Evolutionary conservation across 2,797 vertebrate species (phyloP).

Genomic region (Halcyon badia): DNA sequence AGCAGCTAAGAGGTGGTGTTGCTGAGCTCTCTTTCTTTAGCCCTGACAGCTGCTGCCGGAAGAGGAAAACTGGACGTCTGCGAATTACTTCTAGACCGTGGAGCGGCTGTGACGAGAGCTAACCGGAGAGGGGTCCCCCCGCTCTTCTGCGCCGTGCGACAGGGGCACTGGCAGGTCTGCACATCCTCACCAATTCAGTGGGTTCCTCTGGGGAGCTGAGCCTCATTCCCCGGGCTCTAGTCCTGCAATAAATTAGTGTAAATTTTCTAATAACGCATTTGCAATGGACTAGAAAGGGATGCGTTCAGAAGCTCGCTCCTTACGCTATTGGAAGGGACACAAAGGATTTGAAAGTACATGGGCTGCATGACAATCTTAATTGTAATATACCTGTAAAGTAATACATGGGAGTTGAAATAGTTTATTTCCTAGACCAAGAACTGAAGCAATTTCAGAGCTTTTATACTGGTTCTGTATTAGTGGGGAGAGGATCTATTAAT

Average conservation of each 20-base stretch:
- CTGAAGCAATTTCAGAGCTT: not conserved
- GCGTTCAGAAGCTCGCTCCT: not conserved
- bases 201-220: rapidly evolving
- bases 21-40: conserved; percentile 72
- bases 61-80: conserved; percentile 95
- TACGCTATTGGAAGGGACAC: not conserved
- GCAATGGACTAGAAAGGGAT: not conserved
- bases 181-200: rapidly evolving
- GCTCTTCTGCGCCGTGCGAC: conserved; percentile 92
- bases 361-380: not conserved
- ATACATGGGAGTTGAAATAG: not conserved
- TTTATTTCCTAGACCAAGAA: not conserved
- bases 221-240: rapidly evolving
- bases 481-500: not conserved
- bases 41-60: conserved; percentile 93
- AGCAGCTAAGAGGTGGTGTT: not conserved
- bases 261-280: rapidly evolving
- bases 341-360: rapidly evolving
- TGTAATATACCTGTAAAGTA: not conserved
- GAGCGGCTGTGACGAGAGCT: conserved; percentile 85
- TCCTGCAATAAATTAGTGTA: too few species aligned
- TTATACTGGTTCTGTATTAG: not conserved
- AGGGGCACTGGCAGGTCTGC: conserved; percentile 97
- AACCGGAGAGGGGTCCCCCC: conserved; percentile 91
- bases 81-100: conserved; percentile 85